phyloP scores from a whole-genome alignment of 2,113 vertebrate genomes.

The Euleptes europaea region DNA sequence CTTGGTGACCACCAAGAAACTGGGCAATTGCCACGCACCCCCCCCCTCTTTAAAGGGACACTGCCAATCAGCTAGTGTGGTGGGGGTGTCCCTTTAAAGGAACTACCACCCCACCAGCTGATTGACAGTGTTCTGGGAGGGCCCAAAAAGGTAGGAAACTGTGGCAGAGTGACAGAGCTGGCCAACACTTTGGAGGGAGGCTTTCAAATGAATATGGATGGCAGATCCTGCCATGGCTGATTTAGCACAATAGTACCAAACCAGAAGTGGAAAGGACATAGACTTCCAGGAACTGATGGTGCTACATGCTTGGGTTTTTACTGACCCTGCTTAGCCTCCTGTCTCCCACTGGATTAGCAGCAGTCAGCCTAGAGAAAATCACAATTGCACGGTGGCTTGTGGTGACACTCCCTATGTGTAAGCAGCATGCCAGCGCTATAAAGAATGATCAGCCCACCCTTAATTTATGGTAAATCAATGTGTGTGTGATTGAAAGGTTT shows the following conservation, averaged over 20 bases:
- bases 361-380: background rate
- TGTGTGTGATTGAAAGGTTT: background rate
- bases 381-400: background rate
- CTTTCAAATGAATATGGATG: background rate
- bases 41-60: too few relatives aligned
- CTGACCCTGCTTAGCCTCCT: background rate
- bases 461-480: background rate
- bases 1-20: too few relatives aligned
- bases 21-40: too few relatives aligned
- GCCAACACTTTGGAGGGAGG: too few relatives aligned
- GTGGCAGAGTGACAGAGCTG: too few relatives aligned
- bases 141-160: too few relatives aligned
- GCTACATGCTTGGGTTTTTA: background rate
- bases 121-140: too few relatives aligned
- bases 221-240: background rate
- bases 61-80: too few relatives aligned
- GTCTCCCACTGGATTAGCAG: background rate
- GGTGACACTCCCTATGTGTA: background rate
- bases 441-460: background rate
- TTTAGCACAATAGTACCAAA: background rate
- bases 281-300: background rate
- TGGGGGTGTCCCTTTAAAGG: too few relatives aligned
- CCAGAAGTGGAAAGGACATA: background rate
- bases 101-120: too few relatives aligned
- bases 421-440: background rate